Base-by-base conservation (phyloP, 2,888 invertebrate species). In the Rapana venosa region DNA sequence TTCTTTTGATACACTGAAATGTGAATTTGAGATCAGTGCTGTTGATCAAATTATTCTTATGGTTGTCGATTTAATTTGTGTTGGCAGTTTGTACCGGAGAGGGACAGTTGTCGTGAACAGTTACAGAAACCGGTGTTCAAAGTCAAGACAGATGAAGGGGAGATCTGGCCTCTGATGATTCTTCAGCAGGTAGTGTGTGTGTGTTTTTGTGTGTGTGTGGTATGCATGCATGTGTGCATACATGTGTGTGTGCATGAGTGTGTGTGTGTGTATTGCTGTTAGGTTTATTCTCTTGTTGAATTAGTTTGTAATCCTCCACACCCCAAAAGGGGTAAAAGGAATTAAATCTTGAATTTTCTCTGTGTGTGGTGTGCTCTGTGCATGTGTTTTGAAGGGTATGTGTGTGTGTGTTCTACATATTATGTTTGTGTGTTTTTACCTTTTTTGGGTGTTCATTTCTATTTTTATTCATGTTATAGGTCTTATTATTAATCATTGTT, bases 121-220 rank as follows among this genome's bases (percentile, higher is more conserved):
- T 93, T 94, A 26, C 93, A 94, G 91, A 94, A 94, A 85, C 95
- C 95, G n/a, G 94, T 95, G 30, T 93, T 93, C 92, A 94, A 93
- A 90, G 91, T 95, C 32, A 86, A 70, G 17, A 94, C 93, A 30
- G 91, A 91, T 47, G 84, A 91, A 13, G 95, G 95, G 26, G 91
- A 91, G 56, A 88, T 94, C 30, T 95, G 95, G 95, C 95, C 95
- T n/a, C 56, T 95, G 1, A 91, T 95, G 66, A 93, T 94, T 36
- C 92, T 94, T 35, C 94, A 95, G 91, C 94, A 94, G 94, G 95
- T 95, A 87, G 79, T 47, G 83, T 47, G 83, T 83, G 83, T 83
- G 47, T 47, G n/a, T 58, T 1, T 85, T 58, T 58, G 58, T 85
- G 30, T 84, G 83, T 83, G 83, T 36, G 36, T 83, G 83, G 83